Evolutionary conservation across 2,113 vertebrate species (phyloP).

Genomic region (Gavia stellata): DNA sequence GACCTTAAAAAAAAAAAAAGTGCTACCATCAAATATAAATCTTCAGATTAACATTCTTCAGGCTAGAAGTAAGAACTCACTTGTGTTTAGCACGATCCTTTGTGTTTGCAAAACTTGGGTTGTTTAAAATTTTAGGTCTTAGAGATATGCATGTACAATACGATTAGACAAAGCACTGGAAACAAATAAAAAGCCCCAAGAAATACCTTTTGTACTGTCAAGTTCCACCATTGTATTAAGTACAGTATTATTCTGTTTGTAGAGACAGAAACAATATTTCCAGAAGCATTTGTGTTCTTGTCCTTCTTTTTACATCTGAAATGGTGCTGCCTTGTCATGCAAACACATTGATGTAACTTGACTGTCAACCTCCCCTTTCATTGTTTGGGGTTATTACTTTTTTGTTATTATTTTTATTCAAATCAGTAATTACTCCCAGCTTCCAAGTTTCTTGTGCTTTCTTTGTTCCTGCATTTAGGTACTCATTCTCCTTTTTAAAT

Average conservation of each 20-base stretch:
- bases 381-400: not conserved
- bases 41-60: not conserved
- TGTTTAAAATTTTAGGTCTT: constrained; percentile 13
- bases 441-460: not conserved
- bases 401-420: constrained; percentile 20
- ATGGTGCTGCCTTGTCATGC: not conserved
- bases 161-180: not conserved
- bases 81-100: not conserved
- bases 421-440: not conserved
- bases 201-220: not conserved
- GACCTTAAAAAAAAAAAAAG: not conserved
- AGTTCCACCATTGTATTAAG: not conserved
- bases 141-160: not conserved
- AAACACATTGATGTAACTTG: not conserved
- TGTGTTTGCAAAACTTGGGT: not conserved
- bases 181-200: not conserved
- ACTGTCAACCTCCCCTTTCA: not conserved
- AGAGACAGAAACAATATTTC: constrained; percentile 11
- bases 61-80: not conserved
- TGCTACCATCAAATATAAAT: not conserved
- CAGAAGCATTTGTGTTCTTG: not conserved
- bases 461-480: constrained; percentile 7
- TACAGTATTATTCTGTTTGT: not conserved
- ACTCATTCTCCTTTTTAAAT: not conserved
- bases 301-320: not conserved